phyloP scores from a whole-genome alignment of 2,888 invertebrate genomes.

The Nezara viridula region DNA sequence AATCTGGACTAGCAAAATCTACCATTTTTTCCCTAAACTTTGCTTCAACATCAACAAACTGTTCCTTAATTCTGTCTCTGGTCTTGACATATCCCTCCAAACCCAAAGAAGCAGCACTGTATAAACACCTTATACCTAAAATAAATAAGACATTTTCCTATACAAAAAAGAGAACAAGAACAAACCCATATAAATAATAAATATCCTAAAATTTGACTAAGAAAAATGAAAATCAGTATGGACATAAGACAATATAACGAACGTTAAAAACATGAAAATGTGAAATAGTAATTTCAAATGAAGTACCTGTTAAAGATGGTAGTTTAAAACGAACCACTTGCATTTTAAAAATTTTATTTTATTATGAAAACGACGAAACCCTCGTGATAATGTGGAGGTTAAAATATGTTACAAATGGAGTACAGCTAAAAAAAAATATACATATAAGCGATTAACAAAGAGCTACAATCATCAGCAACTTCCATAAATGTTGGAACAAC shows the following conservation, averaged over 20 bases:
- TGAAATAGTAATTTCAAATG: not conserved
- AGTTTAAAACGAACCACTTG: constrained; percentile 49
- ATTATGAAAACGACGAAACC: not conserved
- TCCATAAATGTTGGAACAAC: no score
- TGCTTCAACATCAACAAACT: constrained; percentile 76
- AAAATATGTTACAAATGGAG: not conserved
- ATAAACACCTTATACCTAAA: constrained; percentile 57
- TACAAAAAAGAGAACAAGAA: not conserved
- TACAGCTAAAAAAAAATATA: not conserved
- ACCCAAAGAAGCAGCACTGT: constrained; percentile 72
- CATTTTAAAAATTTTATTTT: not conserved
- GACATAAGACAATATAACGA: not conserved
- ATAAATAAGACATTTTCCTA: not conserved
- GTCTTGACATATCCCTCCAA: constrained; percentile 74
- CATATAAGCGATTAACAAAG: not conserved
- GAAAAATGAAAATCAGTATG: not conserved
- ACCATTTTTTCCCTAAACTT: constrained; percentile 81
- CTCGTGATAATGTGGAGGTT: not conserved
- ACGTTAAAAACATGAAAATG: not conserved
- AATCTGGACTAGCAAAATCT: constrained; percentile 73
- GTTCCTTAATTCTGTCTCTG: constrained; percentile 73
- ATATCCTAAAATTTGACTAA: not conserved
- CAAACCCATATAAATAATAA: not conserved
- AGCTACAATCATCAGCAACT: not conserved
- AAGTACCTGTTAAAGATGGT: not conserved